These are phyloP conservation scores for Tonatia bakeri DNA, from an alignment of 2,113 vertebrate genomes.

Conservation along the genomic window DNA sequence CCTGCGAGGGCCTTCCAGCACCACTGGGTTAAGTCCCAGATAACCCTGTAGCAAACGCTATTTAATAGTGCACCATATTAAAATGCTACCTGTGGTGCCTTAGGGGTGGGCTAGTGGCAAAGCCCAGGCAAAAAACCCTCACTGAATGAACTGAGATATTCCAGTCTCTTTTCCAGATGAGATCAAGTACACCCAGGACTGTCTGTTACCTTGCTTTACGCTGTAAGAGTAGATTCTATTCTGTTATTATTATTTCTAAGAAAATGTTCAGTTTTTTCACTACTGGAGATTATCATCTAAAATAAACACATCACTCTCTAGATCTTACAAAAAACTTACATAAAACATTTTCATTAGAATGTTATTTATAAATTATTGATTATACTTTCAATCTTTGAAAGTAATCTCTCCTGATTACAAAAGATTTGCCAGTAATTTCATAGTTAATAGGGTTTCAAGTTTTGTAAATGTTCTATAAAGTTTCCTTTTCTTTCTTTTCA, in stretches of 20 bases:
- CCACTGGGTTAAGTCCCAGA: not conserved
- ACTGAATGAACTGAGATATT: not conserved
- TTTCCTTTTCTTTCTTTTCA: not conserved
- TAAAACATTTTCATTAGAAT: not conserved
- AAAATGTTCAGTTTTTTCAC: slow-evolving; percentile 9
- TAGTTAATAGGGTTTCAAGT: not conserved
- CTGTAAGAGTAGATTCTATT: not conserved
- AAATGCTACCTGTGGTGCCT: not conserved
- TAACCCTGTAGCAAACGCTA: not conserved
- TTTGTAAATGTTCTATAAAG: not conserved
- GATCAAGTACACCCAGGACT: not conserved
- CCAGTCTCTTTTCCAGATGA: not conserved
- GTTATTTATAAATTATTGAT: not conserved
- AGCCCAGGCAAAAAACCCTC: not conserved
- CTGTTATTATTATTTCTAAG: not conserved
- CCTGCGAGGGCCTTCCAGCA: not conserved
- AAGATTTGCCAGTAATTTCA: not conserved
- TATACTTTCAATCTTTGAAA: not conserved
- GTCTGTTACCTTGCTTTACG: not conserved
- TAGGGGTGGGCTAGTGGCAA: not conserved
- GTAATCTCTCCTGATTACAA: slow-evolving; percentile 5
- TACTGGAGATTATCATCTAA: not conserved
- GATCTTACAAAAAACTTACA: not conserved
- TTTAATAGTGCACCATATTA: not conserved
- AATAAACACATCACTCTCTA: not conserved